A percentile compares a stretch with the other conserved stretches of the same genome.
These are phyloP conservation scores for Poecilia velifera DNA, from an alignment of 2,797 vertebrate species.

Conservation along the genomic window DNA sequence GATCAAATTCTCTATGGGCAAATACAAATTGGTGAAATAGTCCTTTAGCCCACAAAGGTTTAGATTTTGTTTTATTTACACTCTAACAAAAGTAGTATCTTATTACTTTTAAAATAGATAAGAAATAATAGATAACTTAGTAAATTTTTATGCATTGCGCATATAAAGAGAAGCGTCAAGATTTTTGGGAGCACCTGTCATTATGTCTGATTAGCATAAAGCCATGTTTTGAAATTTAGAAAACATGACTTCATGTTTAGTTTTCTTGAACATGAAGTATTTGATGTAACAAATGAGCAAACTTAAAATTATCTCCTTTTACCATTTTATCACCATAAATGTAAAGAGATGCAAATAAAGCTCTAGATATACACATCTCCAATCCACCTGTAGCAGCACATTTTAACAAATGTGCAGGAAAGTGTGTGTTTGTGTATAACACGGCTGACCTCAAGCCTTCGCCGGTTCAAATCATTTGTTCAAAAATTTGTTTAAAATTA, in stretches of 20 bases:
- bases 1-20: no score
- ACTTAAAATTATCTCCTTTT: neutral
- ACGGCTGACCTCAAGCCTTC: slow-evolving; percentile 11
- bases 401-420: slow-evolving; percentile 20
- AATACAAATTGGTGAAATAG: no score
- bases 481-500: neutral
- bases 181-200: neutral
- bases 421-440: slow-evolving; percentile 3
- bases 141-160: neutral
- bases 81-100: no score
- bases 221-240: neutral
- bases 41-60: no score
- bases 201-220: neutral
- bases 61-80: no score
- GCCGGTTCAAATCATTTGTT: neutral
- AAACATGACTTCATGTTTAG: neutral
- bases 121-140: neutral
- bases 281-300: neutral
- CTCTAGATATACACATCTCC: slow-evolving; percentile 8
- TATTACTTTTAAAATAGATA: no score
- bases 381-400: slow-evolving; percentile 12
- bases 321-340: neutral
- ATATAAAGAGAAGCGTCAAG: neutral
- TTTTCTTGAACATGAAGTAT: neutral
- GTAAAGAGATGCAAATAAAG: slow-evolving; percentile 18